Conservation (phyloP, 2,888 invertebrate species). For the Megastigmus dorsalis region DNA sequence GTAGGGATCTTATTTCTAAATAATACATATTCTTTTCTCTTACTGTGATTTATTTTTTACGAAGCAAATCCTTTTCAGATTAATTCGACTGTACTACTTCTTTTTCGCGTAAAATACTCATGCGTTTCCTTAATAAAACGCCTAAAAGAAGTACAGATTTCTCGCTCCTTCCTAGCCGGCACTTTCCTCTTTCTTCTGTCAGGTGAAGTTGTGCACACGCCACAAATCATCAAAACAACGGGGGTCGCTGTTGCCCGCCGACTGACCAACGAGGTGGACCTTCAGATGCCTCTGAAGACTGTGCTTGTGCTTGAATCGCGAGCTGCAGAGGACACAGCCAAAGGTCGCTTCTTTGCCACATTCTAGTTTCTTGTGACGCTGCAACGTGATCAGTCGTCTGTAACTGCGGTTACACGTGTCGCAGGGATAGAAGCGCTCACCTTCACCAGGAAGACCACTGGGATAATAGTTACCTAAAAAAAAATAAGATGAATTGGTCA, state of each 20-base stretch:
- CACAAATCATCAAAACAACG: constrained; percentile 24
- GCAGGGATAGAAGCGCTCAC: constrained; percentile 63
- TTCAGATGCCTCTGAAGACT: constrained; percentile 68
- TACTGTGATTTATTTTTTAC: too few relatives aligned
- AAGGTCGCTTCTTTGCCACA: constrained; percentile 76
- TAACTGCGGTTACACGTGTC: constrained; percentile 68
- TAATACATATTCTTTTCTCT: too few relatives aligned
- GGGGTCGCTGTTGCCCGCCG: constrained; percentile 24
- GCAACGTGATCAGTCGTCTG: constrained; percentile 68
- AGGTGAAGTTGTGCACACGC: constrained; percentile 39
- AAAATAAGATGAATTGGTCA: constrained; percentile 27
- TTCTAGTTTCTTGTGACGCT: constrained; percentile 75
- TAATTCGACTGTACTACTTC: too few relatives aligned
- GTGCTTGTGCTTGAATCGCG: constrained; percentile 71
- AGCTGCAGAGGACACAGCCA: constrained; percentile 73
- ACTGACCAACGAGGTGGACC: constrained; percentile 56
- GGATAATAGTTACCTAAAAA: constrained; percentile 38
- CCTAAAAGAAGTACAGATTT: too few relatives aligned
- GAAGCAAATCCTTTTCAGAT: too few relatives aligned
- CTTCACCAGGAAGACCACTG: neutral
- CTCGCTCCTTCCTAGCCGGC: neutral
- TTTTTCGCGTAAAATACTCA: too few relatives aligned
- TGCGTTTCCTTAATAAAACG: too few relatives aligned
- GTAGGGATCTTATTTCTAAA: too few relatives aligned
- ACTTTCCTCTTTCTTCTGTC: constrained; percentile 10